Conservation (phyloP, 2,888 invertebrate species). For the Flabesymbios commensalis region DNA sequence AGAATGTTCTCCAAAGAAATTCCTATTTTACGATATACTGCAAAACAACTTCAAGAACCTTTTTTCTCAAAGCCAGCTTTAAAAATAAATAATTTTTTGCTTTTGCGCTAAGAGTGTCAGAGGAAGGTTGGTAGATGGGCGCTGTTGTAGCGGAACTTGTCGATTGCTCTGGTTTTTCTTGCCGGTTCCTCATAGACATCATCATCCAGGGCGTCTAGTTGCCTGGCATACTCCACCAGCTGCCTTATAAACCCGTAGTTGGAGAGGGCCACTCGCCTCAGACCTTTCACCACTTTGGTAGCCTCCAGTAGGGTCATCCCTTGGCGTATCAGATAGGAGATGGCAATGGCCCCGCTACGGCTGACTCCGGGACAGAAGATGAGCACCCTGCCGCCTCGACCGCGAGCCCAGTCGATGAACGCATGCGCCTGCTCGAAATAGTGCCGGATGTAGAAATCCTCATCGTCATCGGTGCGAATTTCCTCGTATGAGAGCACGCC, state of each 20-base stretch:
- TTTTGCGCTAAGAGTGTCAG: no score
- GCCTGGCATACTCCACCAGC: conserved; percentile 26
- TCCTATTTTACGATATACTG: no score
- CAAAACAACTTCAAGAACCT: no score
- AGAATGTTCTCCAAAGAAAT: no score
- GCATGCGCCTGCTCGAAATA: conserved; percentile 13
- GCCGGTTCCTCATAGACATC: conserved; percentile 5
- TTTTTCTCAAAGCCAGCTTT: no score
- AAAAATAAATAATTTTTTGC: no score
- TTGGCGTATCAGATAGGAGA: conserved; percentile 23
- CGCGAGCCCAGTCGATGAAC: conserved; percentile 22
- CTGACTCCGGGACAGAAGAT: conserved; percentile 27
- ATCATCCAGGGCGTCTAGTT: conserved; percentile 16
- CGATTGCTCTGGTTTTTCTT: conserved; percentile 9
- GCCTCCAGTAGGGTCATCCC: conserved; percentile 23
- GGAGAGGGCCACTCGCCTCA: conserved; percentile 25
- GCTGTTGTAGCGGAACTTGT: conserved; percentile 12
- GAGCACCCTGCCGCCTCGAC: conserved; percentile 17
- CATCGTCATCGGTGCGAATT: conserved; percentile 21
- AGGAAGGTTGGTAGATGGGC: conserved; percentile 22
- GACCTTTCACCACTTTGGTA: conserved; percentile 14
- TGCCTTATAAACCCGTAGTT: conserved; percentile 29
- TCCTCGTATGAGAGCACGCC: conserved; percentile 23
- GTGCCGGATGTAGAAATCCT: conserved; percentile 6
- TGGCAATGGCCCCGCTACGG: conserved; percentile 24